Conservation (phyloP, 2,113 vertebrate species). For the Perca schrenkii region DNA sequence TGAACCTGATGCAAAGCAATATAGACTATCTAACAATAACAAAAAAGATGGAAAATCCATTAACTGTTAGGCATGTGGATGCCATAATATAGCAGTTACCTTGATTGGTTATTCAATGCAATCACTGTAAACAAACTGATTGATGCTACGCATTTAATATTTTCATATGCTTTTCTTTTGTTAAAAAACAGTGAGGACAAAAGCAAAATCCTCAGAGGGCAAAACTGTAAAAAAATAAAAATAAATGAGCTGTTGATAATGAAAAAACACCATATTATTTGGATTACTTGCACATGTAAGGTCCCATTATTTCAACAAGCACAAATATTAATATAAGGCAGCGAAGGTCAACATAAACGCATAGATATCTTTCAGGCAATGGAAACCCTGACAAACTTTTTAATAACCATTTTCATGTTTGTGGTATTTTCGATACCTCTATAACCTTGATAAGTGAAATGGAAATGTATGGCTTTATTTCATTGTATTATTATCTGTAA, state of each 20-base stretch:
- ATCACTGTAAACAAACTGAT: neutral
- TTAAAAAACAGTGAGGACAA: neutral
- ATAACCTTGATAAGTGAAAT: slow-evolving; percentile 24
- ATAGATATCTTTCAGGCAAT: slow-evolving; percentile 12
- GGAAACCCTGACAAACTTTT: slow-evolving; percentile 24
- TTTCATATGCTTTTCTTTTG: neutral
- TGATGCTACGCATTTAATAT: neutral
- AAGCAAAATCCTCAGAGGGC: neutral
- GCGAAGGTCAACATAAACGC: slow-evolving; percentile 9
- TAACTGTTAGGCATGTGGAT: neutral
- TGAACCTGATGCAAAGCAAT: neutral
- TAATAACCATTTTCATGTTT: neutral
- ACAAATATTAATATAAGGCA: neutral
- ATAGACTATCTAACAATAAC: neutral
- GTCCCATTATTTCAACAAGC: slow-evolving; percentile 8
- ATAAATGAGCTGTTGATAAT: neutral
- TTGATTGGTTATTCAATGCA: neutral
- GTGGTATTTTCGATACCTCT: slow-evolving; percentile 9
- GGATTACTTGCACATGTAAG: slow-evolving; percentile 7
- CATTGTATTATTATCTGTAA: slow-evolving; percentile 31
- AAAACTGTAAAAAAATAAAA: neutral
- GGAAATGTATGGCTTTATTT: slow-evolving; percentile 25
- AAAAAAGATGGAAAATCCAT: neutral
- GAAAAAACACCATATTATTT: slow-evolving; percentile 1
- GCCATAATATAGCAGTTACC: neutral